Evolutionary conservation across 2,888 invertebrate species (phyloP).

Genomic region (Eupithecia dodoneata): DNA sequence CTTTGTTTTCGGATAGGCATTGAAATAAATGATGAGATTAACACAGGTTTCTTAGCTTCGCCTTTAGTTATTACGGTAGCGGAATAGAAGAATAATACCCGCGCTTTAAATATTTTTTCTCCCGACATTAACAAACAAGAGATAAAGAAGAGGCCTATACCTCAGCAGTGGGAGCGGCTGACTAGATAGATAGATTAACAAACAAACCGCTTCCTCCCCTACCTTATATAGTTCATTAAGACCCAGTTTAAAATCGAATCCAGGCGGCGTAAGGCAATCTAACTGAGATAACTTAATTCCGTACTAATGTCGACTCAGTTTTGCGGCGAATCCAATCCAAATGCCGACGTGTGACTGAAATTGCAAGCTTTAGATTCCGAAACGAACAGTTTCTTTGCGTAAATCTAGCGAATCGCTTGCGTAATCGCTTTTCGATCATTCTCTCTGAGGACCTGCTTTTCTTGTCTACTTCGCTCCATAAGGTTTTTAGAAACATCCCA

Average conservation of each 20-base stretch:
- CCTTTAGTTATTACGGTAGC: no score
- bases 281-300: conserved; percentile 66
- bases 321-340: conserved; percentile 56
- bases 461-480: neutral
- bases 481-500: neutral
- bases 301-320: conserved; percentile 62
- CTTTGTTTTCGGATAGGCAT: no score
- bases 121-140: no score
- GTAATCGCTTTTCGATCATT: neutral
- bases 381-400: conserved; percentile 1
- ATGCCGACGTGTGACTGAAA: conserved; percentile 41
- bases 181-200: neutral
- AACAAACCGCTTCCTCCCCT: conserved; percentile 23
- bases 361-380: conserved; percentile 3
- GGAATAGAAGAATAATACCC: no score
- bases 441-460: neutral
- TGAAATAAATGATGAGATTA: no score
- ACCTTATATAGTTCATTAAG: conserved; percentile 51
- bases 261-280: conserved; percentile 61
- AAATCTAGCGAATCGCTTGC: neutral
- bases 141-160: no score
- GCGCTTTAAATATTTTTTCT: no score
- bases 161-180: no score
- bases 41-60: no score
- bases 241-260: conserved; percentile 67